phyloP scores from a whole-genome alignment of 2,797 vertebrate genomes.

The Garrulus glandarius region DNA sequence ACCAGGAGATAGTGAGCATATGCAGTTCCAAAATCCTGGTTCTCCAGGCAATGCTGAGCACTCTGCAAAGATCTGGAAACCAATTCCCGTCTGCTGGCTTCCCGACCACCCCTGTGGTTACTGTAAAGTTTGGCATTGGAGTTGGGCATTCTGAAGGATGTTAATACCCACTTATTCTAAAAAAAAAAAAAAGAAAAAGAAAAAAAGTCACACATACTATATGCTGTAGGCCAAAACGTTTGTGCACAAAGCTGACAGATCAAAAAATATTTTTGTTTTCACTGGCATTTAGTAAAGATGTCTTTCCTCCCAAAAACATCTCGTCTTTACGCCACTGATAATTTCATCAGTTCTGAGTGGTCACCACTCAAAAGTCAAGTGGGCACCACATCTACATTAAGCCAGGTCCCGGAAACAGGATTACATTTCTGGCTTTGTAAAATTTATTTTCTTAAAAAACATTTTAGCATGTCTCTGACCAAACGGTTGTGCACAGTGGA shows the following conservation, averaged over 20 bases:
- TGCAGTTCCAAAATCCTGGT: constrained; percentile 91
- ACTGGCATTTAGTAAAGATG: not conserved
- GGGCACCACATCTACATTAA: accelerated
- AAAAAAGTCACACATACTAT: not conserved
- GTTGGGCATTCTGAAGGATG: constrained; percentile 78
- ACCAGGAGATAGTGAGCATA: constrained; percentile 95
- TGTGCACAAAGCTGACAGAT: not conserved
- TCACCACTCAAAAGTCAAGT: not conserved
- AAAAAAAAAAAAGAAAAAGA: not conserved
- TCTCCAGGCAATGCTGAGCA: constrained; percentile 88
- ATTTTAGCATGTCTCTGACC: not conserved
- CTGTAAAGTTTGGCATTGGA: constrained; percentile 70
- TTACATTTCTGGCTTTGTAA: not conserved
- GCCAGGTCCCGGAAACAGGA: not conserved
- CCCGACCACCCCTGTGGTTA: constrained; percentile 72
- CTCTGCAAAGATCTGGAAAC: constrained; percentile 90
- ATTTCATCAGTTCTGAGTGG: not conserved
- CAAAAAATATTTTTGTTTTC: not conserved
- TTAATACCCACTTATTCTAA: not conserved
- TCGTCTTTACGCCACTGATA: accelerated
- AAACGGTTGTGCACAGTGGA: accelerated
- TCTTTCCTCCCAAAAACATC: not conserved
- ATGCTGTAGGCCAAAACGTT: not conserved
- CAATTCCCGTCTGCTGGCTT: constrained; percentile 84
- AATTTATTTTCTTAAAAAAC: accelerated